Evolutionary conservation across 2,888 invertebrate genomes (phyloP).

Genomic region (Polia nebulosa): DNA sequence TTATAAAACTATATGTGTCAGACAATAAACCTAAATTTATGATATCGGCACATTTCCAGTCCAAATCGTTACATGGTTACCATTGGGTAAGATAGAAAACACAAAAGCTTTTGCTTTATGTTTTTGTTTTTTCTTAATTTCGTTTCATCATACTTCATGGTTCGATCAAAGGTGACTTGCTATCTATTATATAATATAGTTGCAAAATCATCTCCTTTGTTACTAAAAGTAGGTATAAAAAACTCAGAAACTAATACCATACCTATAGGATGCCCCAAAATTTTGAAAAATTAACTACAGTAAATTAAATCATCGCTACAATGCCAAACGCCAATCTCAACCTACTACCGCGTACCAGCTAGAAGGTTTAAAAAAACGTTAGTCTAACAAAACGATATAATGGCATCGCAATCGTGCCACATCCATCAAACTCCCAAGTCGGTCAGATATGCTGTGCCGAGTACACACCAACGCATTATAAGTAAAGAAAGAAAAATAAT

Average conservation of each 20-base stretch:
- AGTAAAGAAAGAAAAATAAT: slow-evolving; percentile 12
- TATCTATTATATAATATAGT: too few species aligned
- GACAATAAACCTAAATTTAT: too few species aligned
- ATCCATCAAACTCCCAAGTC: slow-evolving; percentile 66
- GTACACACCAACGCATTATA: slow-evolving; percentile 40
- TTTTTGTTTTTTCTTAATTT: too few species aligned
- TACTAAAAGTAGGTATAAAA: too few species aligned
- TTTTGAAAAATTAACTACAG: neutral
- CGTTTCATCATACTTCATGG: too few species aligned
- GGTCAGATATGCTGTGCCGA: slow-evolving; percentile 60
- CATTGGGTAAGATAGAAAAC: too few species aligned
- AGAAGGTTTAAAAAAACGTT: slow-evolving; percentile 53
- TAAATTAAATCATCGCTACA: slow-evolving; percentile 12
- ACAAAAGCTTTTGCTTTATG: too few species aligned
- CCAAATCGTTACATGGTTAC: too few species aligned
- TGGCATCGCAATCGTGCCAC: slow-evolving; percentile 62
- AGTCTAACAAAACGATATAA: slow-evolving; percentile 62
- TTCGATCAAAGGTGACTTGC: too few species aligned
- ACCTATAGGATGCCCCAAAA: neutral
- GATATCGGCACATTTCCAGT: too few species aligned
- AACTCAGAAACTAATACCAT: neutral
- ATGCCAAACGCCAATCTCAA: slow-evolving; percentile 14
- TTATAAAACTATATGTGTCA: too few species aligned
- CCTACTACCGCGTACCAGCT: slow-evolving; percentile 43
- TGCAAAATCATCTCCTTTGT: too few species aligned